These are phyloP conservation scores for Champsocephalus esox DNA, from an alignment of 2,797 vertebrate genomes.

Conservation along the genomic window DNA sequence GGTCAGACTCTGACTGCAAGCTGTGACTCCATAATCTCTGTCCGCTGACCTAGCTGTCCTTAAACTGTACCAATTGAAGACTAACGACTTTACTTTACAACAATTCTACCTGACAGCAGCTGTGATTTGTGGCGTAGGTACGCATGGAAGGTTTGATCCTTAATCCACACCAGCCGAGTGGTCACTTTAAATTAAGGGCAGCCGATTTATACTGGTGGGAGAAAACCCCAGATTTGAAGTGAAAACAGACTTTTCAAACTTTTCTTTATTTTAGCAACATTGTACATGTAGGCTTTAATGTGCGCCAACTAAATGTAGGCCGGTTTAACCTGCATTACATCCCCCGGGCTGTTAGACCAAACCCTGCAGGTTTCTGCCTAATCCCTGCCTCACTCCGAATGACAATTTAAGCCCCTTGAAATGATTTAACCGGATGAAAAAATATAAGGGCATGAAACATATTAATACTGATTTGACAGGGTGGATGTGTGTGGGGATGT, in stretches of 20 bases:
- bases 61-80: neutral
- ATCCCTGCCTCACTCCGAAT: constrained; percentile 9
- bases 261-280: too few relatives aligned
- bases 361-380: constrained; percentile 5
- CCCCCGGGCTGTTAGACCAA: constrained; percentile 24
- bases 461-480: neutral
- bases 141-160: neutral
- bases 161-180: neutral
- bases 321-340: constrained; percentile 40
- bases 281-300: neutral
- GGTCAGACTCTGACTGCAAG: neutral
- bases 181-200: neutral
- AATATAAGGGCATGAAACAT: neutral
- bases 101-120: neutral
- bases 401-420: neutral
- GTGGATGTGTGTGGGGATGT: neutral
- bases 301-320: constrained; percentile 18
- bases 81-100: neutral
- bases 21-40: constrained; percentile 33
- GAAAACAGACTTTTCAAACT: neutral
- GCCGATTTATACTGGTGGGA: too few relatives aligned
- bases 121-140: neutral
- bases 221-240: neutral
- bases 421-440: constrained; percentile 6
- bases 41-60: constrained; percentile 14